Percentiles rank a stretch among this genome's conserved stretches.
phyloP scores from a whole-genome alignment of 2,888 invertebrate genomes.

The Cryptocheilus praepositus region DNA sequence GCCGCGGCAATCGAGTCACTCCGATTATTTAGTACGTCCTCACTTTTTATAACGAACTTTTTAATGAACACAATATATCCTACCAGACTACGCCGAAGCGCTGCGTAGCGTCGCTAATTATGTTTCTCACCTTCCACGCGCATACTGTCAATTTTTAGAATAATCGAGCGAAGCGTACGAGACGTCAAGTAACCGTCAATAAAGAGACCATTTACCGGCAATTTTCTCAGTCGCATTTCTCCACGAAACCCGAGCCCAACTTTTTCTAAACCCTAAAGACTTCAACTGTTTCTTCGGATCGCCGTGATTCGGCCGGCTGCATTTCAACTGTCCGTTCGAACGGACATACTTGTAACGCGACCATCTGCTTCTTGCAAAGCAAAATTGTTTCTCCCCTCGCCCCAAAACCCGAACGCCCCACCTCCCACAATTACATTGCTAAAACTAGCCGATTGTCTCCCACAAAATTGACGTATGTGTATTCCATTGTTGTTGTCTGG shows the following conservation, averaged over 20 bases:
- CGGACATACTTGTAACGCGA: background rate
- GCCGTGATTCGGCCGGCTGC: too few species aligned
- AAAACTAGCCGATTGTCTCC: slow-evolving; percentile 14
- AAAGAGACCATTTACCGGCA: slow-evolving; percentile 6
- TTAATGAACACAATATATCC: slow-evolving; percentile 25
- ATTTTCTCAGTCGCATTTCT: background rate
- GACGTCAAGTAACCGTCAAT: background rate
- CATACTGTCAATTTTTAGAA: background rate
- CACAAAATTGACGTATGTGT: slow-evolving; percentile 55
- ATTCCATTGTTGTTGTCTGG: slow-evolving; percentile 70
- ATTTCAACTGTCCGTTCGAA: too few species aligned
- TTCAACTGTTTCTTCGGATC: too few species aligned
- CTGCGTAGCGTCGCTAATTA: too few species aligned
- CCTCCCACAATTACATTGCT: too few species aligned
- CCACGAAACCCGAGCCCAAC: background rate
- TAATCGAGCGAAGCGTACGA: background rate
- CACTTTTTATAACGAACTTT: slow-evolving; percentile 33
- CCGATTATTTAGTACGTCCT: slow-evolving; percentile 22
- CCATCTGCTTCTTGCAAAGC: background rate
- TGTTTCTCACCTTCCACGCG: background rate
- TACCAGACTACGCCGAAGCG: slow-evolving; percentile 10
- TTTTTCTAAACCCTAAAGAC: too few species aligned
- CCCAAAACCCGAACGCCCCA: background rate
- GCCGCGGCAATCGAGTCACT: background rate
- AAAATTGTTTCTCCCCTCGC: background rate